phyloP scores from a whole-genome alignment of 2,797 vertebrate genomes.

The Echiichthys vipera region DNA sequence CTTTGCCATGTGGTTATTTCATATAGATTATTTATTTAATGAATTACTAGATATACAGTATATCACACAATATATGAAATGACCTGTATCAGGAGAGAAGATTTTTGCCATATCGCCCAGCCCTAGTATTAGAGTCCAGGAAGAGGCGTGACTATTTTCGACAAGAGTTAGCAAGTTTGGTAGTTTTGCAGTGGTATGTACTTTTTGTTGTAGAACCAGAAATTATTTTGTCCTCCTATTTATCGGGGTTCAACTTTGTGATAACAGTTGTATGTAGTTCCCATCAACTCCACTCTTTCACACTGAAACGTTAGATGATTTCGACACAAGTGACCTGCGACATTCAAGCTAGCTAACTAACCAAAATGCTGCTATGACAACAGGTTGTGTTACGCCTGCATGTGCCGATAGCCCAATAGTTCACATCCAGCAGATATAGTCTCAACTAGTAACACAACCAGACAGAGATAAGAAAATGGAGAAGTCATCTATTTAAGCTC shows the following conservation, averaged over 20 bases:
- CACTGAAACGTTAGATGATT: not conserved
- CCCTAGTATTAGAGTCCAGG: not conserved
- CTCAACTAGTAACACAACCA: not conserved
- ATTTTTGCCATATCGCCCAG: too few species aligned
- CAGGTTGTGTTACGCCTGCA: constrained; percentile 6
- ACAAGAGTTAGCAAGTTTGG: not conserved
- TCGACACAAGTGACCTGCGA: constrained; percentile 51
- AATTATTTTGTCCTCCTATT: not conserved
- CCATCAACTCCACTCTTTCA: not conserved
- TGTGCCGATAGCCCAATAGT: not conserved
- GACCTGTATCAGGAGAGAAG: too few species aligned
- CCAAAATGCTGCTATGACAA: constrained; percentile 47
- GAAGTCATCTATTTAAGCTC: not conserved
- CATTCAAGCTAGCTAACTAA: constrained; percentile 44
- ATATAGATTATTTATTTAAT: too few species aligned
- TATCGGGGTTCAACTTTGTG: not conserved
- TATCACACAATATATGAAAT: too few species aligned
- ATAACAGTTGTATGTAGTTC: not conserved
- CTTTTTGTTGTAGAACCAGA: not conserved
- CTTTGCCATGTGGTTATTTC: too few species aligned
- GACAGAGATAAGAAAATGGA: not conserved
- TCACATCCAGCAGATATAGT: constrained; percentile 11
- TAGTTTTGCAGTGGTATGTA: not conserved
- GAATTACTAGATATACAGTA: too few species aligned
- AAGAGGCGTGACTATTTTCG: not conserved